phyloP scores from a whole-genome alignment of 2,888 invertebrate species.

The Brenthis ino region DNA sequence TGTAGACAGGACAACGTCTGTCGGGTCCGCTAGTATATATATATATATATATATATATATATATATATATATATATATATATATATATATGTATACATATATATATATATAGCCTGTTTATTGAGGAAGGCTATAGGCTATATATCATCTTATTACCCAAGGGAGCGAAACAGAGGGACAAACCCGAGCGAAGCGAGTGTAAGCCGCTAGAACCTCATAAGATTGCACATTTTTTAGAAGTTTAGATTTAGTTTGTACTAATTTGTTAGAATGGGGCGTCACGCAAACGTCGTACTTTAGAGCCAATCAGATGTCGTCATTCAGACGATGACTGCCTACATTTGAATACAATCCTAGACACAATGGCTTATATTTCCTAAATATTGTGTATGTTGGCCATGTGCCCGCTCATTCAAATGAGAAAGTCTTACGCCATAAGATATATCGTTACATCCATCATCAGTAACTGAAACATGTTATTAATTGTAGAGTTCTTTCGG shows the following conservation, averaged over 20 bases:
- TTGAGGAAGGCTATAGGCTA: no score
- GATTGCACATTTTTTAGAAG: background rate
- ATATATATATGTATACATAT: no score
- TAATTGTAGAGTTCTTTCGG: slow-evolving; percentile 19
- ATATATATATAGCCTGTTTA: no score
- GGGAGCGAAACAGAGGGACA: no score
- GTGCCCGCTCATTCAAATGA: slow-evolving; percentile 39
- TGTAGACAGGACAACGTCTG: no score
- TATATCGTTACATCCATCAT: slow-evolving; percentile 25
- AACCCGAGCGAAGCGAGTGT: no score
- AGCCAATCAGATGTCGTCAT: slow-evolving; percentile 23
- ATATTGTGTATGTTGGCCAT: slow-evolving; percentile 40
- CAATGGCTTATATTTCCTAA: slow-evolving; percentile 35
- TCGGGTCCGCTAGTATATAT: no score
- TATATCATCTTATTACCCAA: no score
- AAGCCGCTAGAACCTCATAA: no score
- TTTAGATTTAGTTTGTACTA: background rate
- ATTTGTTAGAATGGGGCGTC: slow-evolving; percentile 2
- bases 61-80: no score
- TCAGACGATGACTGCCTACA: slow-evolving; percentile 19
- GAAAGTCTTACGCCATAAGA: slow-evolving; percentile 31
- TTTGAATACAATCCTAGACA: slow-evolving; percentile 37
- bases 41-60: no score
- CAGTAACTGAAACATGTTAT: slow-evolving; percentile 10
- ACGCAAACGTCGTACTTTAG: background rate